These are phyloP conservation scores for Eupithecia exiguata DNA, from an alignment of 2,888 invertebrate genomes.

Conservation along the genomic window DNA sequence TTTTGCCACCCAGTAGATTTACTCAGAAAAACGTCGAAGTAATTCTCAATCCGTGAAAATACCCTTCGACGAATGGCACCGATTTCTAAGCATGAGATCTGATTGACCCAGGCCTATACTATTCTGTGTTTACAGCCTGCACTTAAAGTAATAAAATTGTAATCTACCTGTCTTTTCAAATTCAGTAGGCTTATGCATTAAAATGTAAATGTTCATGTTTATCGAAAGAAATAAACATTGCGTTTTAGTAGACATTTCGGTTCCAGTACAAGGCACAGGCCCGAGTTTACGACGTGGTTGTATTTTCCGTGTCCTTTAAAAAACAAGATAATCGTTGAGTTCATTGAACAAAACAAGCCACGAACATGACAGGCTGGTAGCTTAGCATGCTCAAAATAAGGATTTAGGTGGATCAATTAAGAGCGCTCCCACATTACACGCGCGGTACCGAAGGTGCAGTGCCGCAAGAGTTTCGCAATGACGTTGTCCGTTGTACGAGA, in stretches of 20 bases:
- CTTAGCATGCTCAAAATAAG: not conserved
- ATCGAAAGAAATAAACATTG: conserved; percentile 31
- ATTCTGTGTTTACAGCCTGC: not conserved
- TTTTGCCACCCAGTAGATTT: not conserved
- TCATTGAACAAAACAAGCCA: not conserved
- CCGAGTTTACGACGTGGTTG: conserved; percentile 23
- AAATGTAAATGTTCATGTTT: conserved; percentile 32
- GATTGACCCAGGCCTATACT: not conserved
- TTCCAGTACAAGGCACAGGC: conserved; percentile 24
- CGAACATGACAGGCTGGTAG: not conserved
- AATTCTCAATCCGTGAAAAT: not conserved
- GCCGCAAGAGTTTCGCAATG: no score
- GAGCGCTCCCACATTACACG: no score
- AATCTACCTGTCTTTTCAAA: conserved; percentile 16
- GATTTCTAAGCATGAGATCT: not conserved
- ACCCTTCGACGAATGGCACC: not conserved
- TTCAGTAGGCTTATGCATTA: conserved; percentile 19
- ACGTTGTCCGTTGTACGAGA: no score
- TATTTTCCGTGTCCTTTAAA: conserved; percentile 10
- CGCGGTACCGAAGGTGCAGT: no score
- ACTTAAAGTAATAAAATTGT: conserved; percentile 11
- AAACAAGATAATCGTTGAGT: conserved; percentile 10
- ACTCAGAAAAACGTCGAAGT: not conserved
- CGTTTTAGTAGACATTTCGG: conserved; percentile 35
- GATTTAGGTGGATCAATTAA: not conserved